Base-by-base conservation (phyloP, 2,113 vertebrate species). In the Cyphomyrus discorhynchus region DNA sequence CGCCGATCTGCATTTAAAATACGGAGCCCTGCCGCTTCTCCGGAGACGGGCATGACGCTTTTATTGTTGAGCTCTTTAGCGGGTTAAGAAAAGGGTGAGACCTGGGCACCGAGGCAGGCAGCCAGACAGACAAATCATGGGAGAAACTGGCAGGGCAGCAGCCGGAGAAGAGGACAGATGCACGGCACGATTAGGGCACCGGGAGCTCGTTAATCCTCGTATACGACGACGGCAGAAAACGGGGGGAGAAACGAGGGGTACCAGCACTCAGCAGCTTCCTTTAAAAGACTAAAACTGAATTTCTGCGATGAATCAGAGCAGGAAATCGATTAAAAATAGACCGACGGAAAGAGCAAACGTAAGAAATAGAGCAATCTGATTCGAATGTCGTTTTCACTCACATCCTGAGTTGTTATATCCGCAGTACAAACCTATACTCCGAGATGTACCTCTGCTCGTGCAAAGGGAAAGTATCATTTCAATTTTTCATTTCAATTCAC, bases 281-380 rank as follows among this genome's bases (percentile, higher is more conserved):
- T 80, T 80, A 42, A 42, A 42, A 39, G 2, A 27, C 49, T 35
- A 56, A 87, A 35, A 56, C 47, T 6, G 47, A 53, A 27, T 50
- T 27, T 27, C 85, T 27, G 49, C 17, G 85, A 87, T 87, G 85
- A 87, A 21, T 87, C 85, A 87, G 17, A 53, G 50, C 15, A 47
- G 27, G 15, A 87, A 87, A 87, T 31, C 24, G n/a, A 87, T 87
- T 39, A 53, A 87, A 86, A 87, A 87, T 39, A 87, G 15, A 35
- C 85, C 50, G 50, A 31, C 13, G 11, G 85, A 53, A 8, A 87
- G 50, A 87, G n/a, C 2, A 47, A 19, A 87, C 39, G 47, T 53
- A 27, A 39, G 21, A 19, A 87, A 70, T 70, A 87, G 15, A 53
- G 27, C 6, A 42, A 87, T 39, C 49, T 19, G 47, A 87, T 87